Base-by-base conservation (phyloP, 2,113 vertebrate species). In the Thalassoma bifasciatum region DNA sequence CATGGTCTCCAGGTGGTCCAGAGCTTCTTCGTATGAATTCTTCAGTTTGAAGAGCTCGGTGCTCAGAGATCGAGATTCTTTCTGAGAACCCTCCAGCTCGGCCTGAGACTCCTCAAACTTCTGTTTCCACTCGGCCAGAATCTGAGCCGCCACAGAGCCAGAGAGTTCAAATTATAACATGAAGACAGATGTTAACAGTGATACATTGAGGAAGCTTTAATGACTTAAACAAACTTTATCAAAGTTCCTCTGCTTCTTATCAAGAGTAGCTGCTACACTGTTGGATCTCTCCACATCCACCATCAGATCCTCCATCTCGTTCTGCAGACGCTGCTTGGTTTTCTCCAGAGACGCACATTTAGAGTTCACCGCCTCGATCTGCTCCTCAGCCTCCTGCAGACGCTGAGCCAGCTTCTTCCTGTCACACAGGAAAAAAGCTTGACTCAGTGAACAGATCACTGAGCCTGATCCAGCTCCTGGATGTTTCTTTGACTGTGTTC, bases 291-390 rank as follows among this genome's bases (percentile, higher is more conserved):
- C 76, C 38, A 86, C 75, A 2, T 90, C 86, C 9, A 87, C 75
- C 86, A 88, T 87, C 10, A 87, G 77, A 24, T 87, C 86, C 40
- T 90, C 89, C 77, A 87, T 83, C 77, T 88, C 89, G 11, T 67
- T 80, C 12, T 92, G 91, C 11, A 92, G 75, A 19, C 91, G 69
- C 6, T 92, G 91, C 26, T 92, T 92, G 0, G 88, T 92, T 86
- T 92, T 92, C 80, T 92, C 91, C 77, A 92, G 71, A 0, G 91
- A 92, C 63, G 89, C 88, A 13, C 90, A 91, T 74, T 92, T 91
- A 37, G 90, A 85, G 30, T 91, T 92, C 36, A 81, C 77, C 0
- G 85, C 89, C 61, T 91, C 90, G 3, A 88, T 80, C 51, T 85
- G 87, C 44, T 91, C 90, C 22, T 91, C 91, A 2, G 91, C 91